Conservation (phyloP, 2,888 invertebrate species). For the Thecophora atra region DNA sequence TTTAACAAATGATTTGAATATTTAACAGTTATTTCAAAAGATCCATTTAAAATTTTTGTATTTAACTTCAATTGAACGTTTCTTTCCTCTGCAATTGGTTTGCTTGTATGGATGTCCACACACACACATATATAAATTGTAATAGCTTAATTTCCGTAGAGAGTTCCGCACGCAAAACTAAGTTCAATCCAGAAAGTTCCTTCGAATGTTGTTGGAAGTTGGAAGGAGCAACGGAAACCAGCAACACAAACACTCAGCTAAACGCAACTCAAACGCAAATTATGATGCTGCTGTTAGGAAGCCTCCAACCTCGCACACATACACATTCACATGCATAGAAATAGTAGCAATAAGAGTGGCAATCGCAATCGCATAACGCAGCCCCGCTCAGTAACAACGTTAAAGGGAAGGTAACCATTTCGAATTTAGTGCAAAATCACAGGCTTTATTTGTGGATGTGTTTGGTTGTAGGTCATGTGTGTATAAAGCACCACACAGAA, state of each 20-base stretch:
- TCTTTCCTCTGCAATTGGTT: background rate
- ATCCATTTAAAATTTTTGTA: too few relatives aligned
- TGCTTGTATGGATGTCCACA: background rate
- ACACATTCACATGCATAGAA: background rate
- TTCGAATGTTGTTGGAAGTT: background rate
- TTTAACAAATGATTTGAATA: too few relatives aligned
- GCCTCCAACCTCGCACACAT: background rate
- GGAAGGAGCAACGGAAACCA: background rate
- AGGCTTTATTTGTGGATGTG: background rate
- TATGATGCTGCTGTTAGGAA: background rate
- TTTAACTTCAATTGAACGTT: background rate
- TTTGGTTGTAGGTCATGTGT: background rate
- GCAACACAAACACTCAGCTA: background rate
- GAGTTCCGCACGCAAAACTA: conserved; percentile 13
- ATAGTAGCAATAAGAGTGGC: conserved; percentile 12
- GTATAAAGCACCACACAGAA: background rate
- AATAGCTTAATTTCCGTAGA: conserved; percentile 1
- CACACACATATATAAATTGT: too few relatives aligned
- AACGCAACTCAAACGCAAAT: background rate
- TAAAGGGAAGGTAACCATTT: conserved; percentile 7
- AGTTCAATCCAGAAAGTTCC: conserved; percentile 9
- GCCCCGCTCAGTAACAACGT: background rate
- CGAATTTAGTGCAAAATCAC: background rate
- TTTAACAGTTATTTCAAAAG: too few relatives aligned
- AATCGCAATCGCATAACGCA: conserved; percentile 23